Percentiles rank a stretch among this genome's conserved stretches.
phyloP scores from a whole-genome alignment of 35 echinoderm and acorn worm species.

The Hemicentrotus pulcherrimus region DNA sequence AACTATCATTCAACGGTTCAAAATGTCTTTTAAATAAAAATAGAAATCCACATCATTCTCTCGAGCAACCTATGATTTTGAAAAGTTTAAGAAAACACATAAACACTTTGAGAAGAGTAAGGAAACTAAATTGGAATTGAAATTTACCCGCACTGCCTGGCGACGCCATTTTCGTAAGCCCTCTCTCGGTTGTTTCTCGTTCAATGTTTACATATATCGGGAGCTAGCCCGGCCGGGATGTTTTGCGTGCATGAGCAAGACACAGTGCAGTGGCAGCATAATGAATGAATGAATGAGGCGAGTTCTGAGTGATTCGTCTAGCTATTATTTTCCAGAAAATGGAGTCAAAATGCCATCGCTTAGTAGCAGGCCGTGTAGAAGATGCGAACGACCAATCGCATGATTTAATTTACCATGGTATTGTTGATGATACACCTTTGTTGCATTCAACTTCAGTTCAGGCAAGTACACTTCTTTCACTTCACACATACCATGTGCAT shows the following conservation, averaged over 20 bases:
- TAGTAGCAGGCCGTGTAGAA: slow-evolving; percentile 7
- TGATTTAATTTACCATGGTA: not conserved
- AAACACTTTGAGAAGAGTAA: not conserved
- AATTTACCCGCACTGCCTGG: slow-evolving; percentile 42
- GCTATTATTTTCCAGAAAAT: not conserved
- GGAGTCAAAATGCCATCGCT: slow-evolving; percentile 29
- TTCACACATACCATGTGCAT: no score
- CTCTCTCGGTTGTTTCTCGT: not conserved
- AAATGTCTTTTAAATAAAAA: no score
- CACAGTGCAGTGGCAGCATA: not conserved
- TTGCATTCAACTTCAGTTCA: not conserved
- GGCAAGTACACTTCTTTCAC: not conserved
- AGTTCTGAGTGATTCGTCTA: no score
- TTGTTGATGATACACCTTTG: not conserved
- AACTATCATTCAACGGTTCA: no score
- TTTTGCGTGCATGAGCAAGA: no score
- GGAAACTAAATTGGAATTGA: not conserved
- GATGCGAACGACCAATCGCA: not conserved
- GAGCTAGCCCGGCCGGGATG: no score
- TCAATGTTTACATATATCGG: not conserved
- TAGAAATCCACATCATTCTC: no score
- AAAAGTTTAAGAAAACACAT: no score
- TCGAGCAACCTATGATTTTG: no score
- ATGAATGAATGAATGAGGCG: not conserved
- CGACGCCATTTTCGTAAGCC: slow-evolving; percentile 24